Conservation (phyloP, 2,113 vertebrate genomes). For the Struthio camelus region DNA sequence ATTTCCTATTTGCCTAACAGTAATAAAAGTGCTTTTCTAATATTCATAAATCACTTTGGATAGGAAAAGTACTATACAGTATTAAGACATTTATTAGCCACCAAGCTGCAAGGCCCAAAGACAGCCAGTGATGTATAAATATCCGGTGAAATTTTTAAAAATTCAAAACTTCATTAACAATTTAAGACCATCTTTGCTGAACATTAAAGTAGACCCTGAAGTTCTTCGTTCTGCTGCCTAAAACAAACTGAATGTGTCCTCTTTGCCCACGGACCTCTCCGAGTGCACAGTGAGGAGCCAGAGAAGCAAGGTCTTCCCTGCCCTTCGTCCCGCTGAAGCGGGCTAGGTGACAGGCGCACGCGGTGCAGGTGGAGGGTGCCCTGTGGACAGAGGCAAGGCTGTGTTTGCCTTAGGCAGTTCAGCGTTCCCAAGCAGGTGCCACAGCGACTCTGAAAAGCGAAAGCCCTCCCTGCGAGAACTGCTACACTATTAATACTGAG, state of each 20-base stretch:
- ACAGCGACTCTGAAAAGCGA: neutral
- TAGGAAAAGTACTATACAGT: neutral
- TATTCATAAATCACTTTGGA: neutral
- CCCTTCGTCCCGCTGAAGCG: fast-evolving
- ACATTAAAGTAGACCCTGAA: neutral
- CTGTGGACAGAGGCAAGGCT: neutral
- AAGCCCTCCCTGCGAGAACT: neutral
- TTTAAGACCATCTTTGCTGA: conserved; percentile 27
- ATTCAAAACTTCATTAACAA: conserved; percentile 60
- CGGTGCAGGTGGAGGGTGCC: fast-evolving
- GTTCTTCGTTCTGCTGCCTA: neutral
- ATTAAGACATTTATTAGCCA: conserved; percentile 48
- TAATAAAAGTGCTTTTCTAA: neutral
- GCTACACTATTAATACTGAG: too few species aligned
- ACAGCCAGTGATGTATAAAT: conserved; percentile 4
- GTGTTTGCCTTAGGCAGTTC: fast-evolving
- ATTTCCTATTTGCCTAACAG: neutral
- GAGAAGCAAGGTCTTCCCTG: neutral
- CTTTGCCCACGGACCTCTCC: neutral
- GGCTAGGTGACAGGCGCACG: fast-evolving
- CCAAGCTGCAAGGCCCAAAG: neutral
- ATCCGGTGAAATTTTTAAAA: conserved; percentile 49
- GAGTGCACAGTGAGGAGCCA: fast-evolving
- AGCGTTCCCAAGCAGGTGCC: neutral
- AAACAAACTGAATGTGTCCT: neutral